Evolutionary conservation across 2,797 vertebrate genomes (phyloP).

Genomic region (Microhierax caerulescens): DNA sequence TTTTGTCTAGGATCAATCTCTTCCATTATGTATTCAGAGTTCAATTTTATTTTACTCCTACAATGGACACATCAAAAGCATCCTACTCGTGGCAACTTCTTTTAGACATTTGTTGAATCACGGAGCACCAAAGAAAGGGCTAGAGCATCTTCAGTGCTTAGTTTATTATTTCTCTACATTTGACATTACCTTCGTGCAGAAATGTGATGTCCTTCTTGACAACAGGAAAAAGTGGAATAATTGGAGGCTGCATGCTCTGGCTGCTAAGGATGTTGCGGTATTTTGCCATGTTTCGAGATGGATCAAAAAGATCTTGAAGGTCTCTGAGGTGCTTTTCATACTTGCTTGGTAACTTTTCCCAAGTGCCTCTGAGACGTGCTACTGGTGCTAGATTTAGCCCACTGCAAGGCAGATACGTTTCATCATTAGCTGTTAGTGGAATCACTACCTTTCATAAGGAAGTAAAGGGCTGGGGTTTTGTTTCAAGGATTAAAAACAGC

Average conservation of each 20-base stretch:
- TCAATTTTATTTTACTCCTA: not conserved
- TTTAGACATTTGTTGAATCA: not conserved
- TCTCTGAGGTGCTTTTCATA: constrained; percentile 94
- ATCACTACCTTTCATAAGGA: not conserved
- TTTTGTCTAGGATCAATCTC: not conserved
- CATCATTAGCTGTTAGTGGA: not conserved
- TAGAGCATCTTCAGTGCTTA: not conserved
- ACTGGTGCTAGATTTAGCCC: constrained; percentile 92
- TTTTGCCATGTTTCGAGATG: constrained; percentile 97
- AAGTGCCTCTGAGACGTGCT: constrained; percentile 89
- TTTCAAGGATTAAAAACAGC: not conserved
- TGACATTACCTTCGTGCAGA: constrained; percentile 90
- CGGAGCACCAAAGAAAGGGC: not conserved
- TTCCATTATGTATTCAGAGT: not conserved
- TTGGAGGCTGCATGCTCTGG: constrained; percentile 96
- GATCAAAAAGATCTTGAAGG: constrained; percentile 96
- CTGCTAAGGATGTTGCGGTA: constrained; percentile 96
- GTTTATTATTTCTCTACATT: not conserved
- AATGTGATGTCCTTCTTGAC: constrained; percentile 99
- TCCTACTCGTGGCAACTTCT: not conserved
- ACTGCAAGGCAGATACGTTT: constrained; percentile 67
- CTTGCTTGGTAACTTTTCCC: constrained; percentile 96
- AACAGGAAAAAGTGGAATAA: constrained; percentile 96
- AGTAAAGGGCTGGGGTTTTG: not conserved
- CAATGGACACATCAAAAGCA: not conserved